Evolutionary conservation across 92 coral and sea anemone genomes (phyloP).

Genomic region (Hydrozoanthus gracilis): DNA sequence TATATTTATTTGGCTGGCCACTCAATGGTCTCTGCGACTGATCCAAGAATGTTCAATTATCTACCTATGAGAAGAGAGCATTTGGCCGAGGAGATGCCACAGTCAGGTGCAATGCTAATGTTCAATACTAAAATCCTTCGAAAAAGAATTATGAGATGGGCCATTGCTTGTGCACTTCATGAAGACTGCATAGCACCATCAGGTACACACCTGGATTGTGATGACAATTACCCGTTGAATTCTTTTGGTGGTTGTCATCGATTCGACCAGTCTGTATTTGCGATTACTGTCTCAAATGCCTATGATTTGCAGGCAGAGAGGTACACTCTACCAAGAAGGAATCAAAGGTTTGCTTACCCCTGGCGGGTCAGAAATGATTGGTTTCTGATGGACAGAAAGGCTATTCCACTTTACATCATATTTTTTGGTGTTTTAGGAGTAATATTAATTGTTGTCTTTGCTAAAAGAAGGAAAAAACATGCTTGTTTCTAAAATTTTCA

Average conservation of each 20-base stretch:
- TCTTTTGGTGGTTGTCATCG: slow-evolving; percentile 59
- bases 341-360: slow-evolving; percentile 34
- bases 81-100: slow-evolving; percentile 14
- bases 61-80: slow-evolving; percentile 46
- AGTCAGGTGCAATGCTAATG: slow-evolving; percentile 47
- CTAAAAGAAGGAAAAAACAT: not conserved
- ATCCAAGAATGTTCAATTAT: slow-evolving; percentile 53
- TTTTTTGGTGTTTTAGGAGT: not conserved
- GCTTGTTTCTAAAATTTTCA: too few species aligned
- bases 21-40: slow-evolving; percentile 38
- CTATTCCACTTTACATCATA: slow-evolving; percentile 16
- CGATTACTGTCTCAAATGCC: slow-evolving; percentile 43
- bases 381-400: slow-evolving; percentile 20
- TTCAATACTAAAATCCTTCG: slow-evolving; percentile 51
- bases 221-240: slow-evolving; percentile 31
- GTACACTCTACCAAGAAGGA: slow-evolving; percentile 29
- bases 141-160: slow-evolving; percentile 53
- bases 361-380: slow-evolving; percentile 32
- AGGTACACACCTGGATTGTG: slow-evolving; percentile 43
- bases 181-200: slow-evolving; percentile 54
- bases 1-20: slow-evolving; percentile 26
- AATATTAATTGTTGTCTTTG: not conserved
- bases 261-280: slow-evolving; percentile 55
- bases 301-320: slow-evolving; percentile 43
- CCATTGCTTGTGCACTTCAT: slow-evolving; percentile 44